Base-by-base conservation (phyloP, 2,888 invertebrate genomes). In the Plagodis dolabraria region DNA sequence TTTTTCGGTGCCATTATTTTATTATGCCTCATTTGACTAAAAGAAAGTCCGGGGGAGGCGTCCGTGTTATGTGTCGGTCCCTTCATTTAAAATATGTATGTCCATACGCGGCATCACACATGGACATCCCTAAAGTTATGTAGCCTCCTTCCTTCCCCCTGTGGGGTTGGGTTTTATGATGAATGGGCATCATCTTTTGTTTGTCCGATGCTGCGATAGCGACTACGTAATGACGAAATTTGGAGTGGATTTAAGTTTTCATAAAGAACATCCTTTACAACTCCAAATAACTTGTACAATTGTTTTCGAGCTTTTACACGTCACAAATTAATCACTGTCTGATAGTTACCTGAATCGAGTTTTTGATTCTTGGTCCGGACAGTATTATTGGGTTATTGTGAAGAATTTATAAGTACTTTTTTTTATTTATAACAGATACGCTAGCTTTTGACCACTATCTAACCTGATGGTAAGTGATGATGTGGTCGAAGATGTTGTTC, bases 11-110 rank as follows among this genome's bases (percentile, higher is more conserved):
- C 84, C 86, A 89, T 91, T 89, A 88, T 91, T 89, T 88, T 86
- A 89, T 87, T 88, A 86, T 80, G 83, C 82, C 87, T 87, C 89
- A 89, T 89, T 89, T 89, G 88, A 87, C 87, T 87, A 86, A 89
- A 88, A 87, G 87, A 90, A 89, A 89, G 86, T 87, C 85, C 83
- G 82, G 75, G 76, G 72, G 80, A 79, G 77, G 80, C 80, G 77
- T 82, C 82, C 79, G 77, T 77, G 82, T 84, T 85, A 80, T 82
- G 82, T 77, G 79, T 80, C 78, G 75, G 83, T 80, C 83, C 83
- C 82, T 85, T 79, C 79, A 74, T 85, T 88, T 88, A 82, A 87
- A 89, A 87, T 89, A 89, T 88, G 86, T 86, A 89, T 86, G 85
- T 85, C 72, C 74, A 72, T 82, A 80, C 76, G 76, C 71, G 67